A percentile compares a stretch with the other conserved stretches of the same genome.
phyloP scores from a whole-genome alignment of 92 coral and sea anemone genomes.

The Epizoanthus illoricatus region DNA sequence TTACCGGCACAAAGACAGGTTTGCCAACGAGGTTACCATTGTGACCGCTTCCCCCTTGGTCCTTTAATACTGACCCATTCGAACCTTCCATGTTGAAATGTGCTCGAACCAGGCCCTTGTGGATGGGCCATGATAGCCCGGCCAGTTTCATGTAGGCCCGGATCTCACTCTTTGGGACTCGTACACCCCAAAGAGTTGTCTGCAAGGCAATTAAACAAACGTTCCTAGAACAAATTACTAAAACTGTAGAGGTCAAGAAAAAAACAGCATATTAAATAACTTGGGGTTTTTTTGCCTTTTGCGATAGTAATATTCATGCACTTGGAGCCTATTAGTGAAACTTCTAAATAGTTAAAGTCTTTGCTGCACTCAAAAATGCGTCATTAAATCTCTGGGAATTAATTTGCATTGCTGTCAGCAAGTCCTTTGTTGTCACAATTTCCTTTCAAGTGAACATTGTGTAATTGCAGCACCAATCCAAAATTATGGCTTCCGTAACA shows the following conservation, averaged over 20 bases:
- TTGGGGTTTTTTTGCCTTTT: no score
- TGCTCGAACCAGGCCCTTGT: slow-evolving; percentile 85
- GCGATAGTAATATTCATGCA: no score
- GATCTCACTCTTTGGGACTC: slow-evolving; percentile 73
- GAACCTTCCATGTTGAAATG: slow-evolving; percentile 88
- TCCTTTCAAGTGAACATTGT: no score
- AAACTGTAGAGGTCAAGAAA: neutral
- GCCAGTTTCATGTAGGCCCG: slow-evolving; percentile 88
- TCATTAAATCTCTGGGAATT: no score
- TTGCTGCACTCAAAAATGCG: no score
- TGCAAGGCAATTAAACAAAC: slow-evolving; percentile 4
- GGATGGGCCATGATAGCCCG: slow-evolving; percentile 88
- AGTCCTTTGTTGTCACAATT: no score
- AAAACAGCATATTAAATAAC: no score
- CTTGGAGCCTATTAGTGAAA: no score
- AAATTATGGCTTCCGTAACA: no score
- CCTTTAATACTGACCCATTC: slow-evolving; percentile 59
- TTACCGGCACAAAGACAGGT: slow-evolving; percentile 77
- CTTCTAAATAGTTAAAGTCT: no score
- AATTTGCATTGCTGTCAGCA: no score
- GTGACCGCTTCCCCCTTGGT: slow-evolving; percentile 71
- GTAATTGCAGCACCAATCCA: no score
- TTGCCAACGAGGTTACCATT: slow-evolving; percentile 81
- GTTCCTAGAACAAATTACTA: neutral
- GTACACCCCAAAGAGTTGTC: slow-evolving; percentile 90